A percentile compares a stretch with the other conserved stretches of the same genome.
These are phyloP conservation scores for Chromis chromis DNA, from an alignment of 2,797 vertebrate species.

Conservation along the genomic window DNA sequence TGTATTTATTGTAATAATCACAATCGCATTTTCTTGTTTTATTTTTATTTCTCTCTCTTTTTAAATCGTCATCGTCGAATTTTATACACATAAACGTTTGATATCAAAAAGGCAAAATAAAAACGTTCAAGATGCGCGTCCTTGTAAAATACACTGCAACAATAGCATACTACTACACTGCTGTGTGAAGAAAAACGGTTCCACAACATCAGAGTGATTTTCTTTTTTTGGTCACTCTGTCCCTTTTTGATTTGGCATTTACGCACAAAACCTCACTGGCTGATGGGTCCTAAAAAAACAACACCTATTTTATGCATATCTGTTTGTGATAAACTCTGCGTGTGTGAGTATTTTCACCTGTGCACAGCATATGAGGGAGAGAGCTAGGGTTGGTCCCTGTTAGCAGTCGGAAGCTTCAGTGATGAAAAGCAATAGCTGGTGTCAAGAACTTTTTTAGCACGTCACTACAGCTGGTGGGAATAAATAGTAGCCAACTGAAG, in stretches of 20 bases:
- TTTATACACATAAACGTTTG: neutral
- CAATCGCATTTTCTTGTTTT: neutral
- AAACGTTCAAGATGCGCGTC: neutral
- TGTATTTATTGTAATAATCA: neutral
- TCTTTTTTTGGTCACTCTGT: neutral
- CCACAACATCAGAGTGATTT: neutral
- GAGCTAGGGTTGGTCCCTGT: slow-evolving; percentile 80
- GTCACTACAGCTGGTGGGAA: slow-evolving; percentile 92
- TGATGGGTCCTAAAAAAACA: too few species aligned
- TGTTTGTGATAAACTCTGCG: slow-evolving; percentile 2
- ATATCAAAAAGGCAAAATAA: neutral
- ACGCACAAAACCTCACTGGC: too few species aligned
- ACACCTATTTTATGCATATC: neutral
- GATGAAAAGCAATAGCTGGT: slow-evolving; percentile 93
- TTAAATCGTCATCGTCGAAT: neutral
- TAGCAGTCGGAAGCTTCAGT: slow-evolving; percentile 90
- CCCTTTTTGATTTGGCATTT: neutral
- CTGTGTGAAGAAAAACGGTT: neutral
- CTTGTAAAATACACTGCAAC: neutral
- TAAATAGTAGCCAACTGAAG: slow-evolving; percentile 89
- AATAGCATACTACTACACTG: neutral
- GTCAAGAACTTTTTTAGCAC: slow-evolving; percentile 93
- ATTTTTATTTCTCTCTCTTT: neutral
- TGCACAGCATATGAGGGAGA: slow-evolving; percentile 5
- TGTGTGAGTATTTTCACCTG: slow-evolving; percentile 14